These are phyloP conservation scores for Notechis scutatus DNA, from an alignment of 2,113 vertebrate species.

Conservation along the genomic window DNA sequence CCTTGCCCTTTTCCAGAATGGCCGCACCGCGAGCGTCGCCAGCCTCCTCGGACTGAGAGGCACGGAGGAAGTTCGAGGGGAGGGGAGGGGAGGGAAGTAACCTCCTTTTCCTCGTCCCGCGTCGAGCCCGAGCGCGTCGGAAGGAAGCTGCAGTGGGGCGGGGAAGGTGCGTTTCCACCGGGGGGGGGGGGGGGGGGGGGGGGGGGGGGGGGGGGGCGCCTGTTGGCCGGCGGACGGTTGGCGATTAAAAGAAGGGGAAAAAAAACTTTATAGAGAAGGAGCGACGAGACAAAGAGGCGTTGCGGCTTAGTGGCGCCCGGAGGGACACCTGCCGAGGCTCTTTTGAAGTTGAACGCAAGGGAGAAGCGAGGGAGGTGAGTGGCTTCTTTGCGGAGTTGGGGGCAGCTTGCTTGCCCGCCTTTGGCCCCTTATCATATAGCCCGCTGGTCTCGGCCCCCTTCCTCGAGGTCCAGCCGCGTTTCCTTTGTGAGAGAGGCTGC, in stretches of 20 bases:
- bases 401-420: neutral
- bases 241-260: neutral
- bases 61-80: neutral
- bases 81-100: neutral
- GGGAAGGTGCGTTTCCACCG: neutral
- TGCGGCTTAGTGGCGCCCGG: neutral
- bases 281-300: neutral
- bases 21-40: neutral
- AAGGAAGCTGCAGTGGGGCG: neutral
- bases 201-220: neutral
- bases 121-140: neutral
- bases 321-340: neutral
- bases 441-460: neutral
- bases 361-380: neutral
- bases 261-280: neutral
- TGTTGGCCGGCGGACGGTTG: neutral
- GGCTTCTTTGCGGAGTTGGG: neutral
- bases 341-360: neutral
- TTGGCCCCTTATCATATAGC: neutral
- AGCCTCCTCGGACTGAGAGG: neutral
- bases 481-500: neutral
- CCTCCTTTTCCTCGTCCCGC: neutral
- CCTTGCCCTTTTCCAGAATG: slow-evolving; percentile 11
- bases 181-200: neutral
- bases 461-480: neutral